Evolutionary conservation across 2,888 invertebrate genomes (phyloP), one percentile per base, ranked within the genome.

Genomic region (Imbricaverruca yamaguchii): DNA sequence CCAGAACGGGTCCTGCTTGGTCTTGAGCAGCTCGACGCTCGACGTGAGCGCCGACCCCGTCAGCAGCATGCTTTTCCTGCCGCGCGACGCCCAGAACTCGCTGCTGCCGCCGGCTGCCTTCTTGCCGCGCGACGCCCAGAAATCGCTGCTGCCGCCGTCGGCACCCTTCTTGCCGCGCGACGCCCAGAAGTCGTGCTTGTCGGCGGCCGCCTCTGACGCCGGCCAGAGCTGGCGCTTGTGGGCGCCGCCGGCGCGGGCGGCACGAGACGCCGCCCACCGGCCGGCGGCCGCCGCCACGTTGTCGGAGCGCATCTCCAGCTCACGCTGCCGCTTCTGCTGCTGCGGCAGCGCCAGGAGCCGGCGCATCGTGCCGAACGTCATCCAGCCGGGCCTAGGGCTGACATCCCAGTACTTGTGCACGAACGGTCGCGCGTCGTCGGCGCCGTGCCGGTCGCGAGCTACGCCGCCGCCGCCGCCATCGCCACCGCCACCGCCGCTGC

Each of bases 321-420:
- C 65, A 0, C 23, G 67, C 67, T 25, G 67, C 25, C 67, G 23
- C 25, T 67, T 67, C 39, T 39, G 39, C 39, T 39, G 1, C 12
- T n/a, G 23, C 25, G n/a, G 25, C 67, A 67, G 67, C 13, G 25
- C 67, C 12, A 67, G 25, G 67, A 67, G 25, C 13, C 67, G 67
- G 67, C 67, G 67, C 67, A 25, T 13, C 25, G 67, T 67, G 67
- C n/a, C 67, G n/a, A n/a, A 67, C 4, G 67, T 67, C 67, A 67
- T 67, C 23, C 67, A n/a, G 25, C n/a, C 67, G 12, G 67, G 25
- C 25, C n/a, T 25, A 1, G n/a, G 13, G 25, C 25, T 12, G 12
- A 67, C 67, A 12, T 67, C 67, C 67, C 67, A 67, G 67, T 67
- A 67, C n/a, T 67, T 61, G 61, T 61, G 61, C 61, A 61, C 61